Base-by-base conservation (phyloP, 2,797 vertebrate genomes). In the Apodemus agrarius region DNA sequence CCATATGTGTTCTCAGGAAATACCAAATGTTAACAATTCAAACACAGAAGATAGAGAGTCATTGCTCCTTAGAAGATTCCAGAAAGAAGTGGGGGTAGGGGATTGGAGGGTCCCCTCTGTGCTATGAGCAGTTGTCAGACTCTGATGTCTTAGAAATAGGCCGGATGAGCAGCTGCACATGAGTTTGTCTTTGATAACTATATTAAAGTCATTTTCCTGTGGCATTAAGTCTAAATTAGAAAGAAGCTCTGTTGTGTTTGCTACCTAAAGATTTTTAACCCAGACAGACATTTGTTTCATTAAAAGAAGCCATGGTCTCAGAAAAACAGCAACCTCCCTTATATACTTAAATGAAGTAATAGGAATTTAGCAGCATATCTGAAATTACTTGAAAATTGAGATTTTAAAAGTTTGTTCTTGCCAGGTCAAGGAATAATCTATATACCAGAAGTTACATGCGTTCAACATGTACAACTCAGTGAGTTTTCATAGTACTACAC, bases 1-100 rank as follows among this genome's bases (percentile, higher is more conserved):
- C 95, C 75, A 76, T 93, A 94, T 95, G 91, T 93, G 90, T 95
- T 97, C 97, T 97, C 90, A 95, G 91, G 67, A 97, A 96, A 93
- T 90, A 92, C 13, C 92, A 46, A 97, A 96, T 96, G 74, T 95
- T 97, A 97, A 95, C 92, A 97, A 80, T 81, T n/a, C 86, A 97
- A 96, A 96, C 94, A 97, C 16, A 81, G 85, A 96, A 95, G 91
- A 96, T 92, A 95, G 96, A 96, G 95, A 95, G 94, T 7, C 57
- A 3, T 88, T 72, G 26, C 24, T 75, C 96, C 84, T 96, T 96
- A 96, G 94, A 96, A 69, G 75, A 86, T 89, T 96, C 65, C 34
- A 52, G 84, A 72, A 37, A 22, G 57, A 80, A 69, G n/a, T 14
- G 1, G 40, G 46, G 54, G 75, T 29, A 19, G 14, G 29, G 88